Evolutionary conservation across 2,888 invertebrate genomes (phyloP), one percentile per base, ranked within the genome.

Genomic region (Eupithecia tripunctaria): DNA sequence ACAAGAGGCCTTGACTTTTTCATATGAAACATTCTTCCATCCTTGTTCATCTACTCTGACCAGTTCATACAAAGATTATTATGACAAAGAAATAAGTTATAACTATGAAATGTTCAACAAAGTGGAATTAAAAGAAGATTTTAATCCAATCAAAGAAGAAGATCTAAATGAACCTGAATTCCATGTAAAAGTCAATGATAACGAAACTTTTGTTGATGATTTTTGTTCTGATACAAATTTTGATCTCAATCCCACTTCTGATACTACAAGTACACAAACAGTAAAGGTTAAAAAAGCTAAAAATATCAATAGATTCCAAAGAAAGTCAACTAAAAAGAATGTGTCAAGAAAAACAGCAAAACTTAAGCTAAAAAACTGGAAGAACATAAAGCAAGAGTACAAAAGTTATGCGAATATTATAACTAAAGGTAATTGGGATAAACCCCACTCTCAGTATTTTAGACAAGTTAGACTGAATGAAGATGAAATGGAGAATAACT

Each of bases 401-500:
- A 75, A 75, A 68, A 72, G 70, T 18, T 75, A 75, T 32, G 75
- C 75, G 0, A 70, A 14, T 21, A 63, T 64, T 38, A 68, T 60
- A 18, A 25, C 51, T 2, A 43, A 59, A 1, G 41, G 60, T n/a
- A 36, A 70, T 21, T 75, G 70, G 72, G 65, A 51, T 1, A 75
- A 75, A 41, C 75, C 75, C 0, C 64, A 67, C 32, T 47, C 67
- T 12, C 72, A 75, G 51, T 75, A 75, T 32, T 75, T 70, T 18
- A 70, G 21, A 12, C 25, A 75, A 43, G 67, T 75, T 2, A 10
- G 63, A 18, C 47, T 81, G 1, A 73, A 68, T 59, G 81, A 80
- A 32, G 38, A 36, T 0, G 78, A 81, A 10, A 74, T 79, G 65
- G 80, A 81, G 25, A 63, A 69, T 8, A 68, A 67, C 25, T 81